Conservation (phyloP, 2,888 invertebrate genomes). For the Cacoxenus indagator region DNA sequence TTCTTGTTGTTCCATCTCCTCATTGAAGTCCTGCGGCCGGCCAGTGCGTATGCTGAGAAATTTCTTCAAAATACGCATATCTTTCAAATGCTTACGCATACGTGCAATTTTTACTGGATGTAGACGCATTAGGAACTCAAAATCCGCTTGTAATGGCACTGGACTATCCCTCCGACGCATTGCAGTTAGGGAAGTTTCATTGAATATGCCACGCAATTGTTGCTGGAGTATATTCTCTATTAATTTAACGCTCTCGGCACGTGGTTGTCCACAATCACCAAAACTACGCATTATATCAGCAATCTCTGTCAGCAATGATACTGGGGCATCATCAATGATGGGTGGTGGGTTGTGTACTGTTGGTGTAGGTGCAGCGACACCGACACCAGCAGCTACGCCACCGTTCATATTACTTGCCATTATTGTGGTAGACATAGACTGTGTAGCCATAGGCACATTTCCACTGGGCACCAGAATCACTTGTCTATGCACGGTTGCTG, state of each 20-base stretch:
- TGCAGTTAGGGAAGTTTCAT: conserved; percentile 80
- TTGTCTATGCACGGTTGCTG: conserved; percentile 52
- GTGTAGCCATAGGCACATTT: conserved; percentile 35
- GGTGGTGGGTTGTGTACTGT: conserved; percentile 18
- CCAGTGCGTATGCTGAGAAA: conserved; percentile 66
- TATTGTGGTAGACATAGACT: conserved; percentile 31
- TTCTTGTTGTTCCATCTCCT: conserved; percentile 71
- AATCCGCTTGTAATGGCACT: conserved; percentile 74
- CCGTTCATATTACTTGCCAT: conserved; percentile 20
- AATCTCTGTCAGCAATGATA: conserved; percentile 75
- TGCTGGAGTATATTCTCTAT: conserved; percentile 88
- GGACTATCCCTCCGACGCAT: conserved; percentile 76
- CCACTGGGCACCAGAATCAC: conserved; percentile 47
- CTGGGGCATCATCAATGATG: conserved; percentile 54
- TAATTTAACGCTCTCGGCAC: conserved; percentile 84
- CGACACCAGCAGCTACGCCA: conserved; percentile 7
- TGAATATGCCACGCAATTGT: conserved; percentile 84
- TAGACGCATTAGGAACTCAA: conserved; percentile 86
- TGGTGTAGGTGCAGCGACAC: conserved; percentile 22
- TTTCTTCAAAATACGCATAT: conserved; percentile 71
- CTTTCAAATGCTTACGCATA: conserved; percentile 80
- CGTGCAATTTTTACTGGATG: conserved; percentile 83
- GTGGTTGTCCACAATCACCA: conserved; percentile 87
- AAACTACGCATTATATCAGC: conserved; percentile 94
- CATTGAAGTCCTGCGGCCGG: conserved; percentile 68